phyloP scores from a whole-genome alignment of 2,113 vertebrate species.

The Tupaia chinensis region DNA sequence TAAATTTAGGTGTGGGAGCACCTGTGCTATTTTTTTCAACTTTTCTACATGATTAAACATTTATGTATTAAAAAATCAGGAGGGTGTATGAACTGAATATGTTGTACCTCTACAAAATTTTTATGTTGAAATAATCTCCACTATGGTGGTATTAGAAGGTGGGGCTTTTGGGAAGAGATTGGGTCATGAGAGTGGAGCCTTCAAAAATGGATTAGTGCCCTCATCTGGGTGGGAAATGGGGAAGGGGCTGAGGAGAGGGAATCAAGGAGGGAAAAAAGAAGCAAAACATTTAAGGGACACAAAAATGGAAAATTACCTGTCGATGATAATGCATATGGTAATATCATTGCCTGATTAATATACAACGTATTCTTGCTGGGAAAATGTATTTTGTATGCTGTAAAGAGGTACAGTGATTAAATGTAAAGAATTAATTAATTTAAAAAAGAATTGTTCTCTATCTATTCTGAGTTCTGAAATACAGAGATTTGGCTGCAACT shows the following conservation, averaged over 20 bases:
- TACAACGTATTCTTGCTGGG: too few relatives aligned
- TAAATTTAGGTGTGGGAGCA: neutral
- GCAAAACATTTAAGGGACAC: too few relatives aligned
- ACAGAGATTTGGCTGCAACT: slow-evolving; percentile 1
- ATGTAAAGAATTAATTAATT: too few relatives aligned
- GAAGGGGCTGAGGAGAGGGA: neutral
- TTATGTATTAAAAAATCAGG: neutral
- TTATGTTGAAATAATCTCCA: neutral
- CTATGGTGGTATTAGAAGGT: too few relatives aligned
- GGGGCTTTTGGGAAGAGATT: neutral
- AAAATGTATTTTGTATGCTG: too few relatives aligned
- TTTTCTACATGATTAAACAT: neutral
- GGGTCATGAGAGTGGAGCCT: too few relatives aligned
- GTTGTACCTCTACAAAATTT: neutral
- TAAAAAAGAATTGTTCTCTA: slow-evolving; percentile 6
- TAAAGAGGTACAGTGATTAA: too few relatives aligned
- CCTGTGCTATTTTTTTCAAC: neutral
- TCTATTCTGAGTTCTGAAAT: slow-evolving; percentile 42
- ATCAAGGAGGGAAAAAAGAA: too few relatives aligned
- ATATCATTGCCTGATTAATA: too few relatives aligned
- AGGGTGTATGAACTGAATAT: neutral
- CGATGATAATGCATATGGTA: too few relatives aligned
- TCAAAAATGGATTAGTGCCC: neutral
- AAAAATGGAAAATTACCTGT: too few relatives aligned
- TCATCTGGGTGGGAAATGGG: neutral